Base-by-base conservation (phyloP, 1,140 invertebrate genomes). In the Diachasmimorpha longicaudata region DNA sequence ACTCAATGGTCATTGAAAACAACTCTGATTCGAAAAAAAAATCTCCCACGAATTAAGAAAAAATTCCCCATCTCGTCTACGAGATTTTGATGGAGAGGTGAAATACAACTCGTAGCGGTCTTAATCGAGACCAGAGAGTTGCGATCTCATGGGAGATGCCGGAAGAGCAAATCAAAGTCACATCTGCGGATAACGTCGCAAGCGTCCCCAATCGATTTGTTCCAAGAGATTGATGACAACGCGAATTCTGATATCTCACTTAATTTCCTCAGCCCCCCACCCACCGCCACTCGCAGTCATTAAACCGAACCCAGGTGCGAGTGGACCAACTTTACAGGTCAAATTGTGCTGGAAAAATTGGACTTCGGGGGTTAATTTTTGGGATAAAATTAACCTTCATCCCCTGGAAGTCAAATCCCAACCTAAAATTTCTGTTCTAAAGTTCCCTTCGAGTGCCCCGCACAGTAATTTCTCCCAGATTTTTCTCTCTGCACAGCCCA, bases 91-190 rank as follows among this genome's bases (percentile, higher is more conserved):
- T 63, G 58, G 58, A 63, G 58, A 63, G 23, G 58, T 63, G 58
- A 63, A 63, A 14, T 4, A 8, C 10, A 63, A 25, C 14, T 63
- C 11, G 58, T 13, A 58, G 75, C 77, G 77, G 80, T 83, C 82
- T 84, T 83, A 83, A 85, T 85, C 83, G 82, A 84, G 79, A 68
- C 72, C 77, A 52, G 48, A 68, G 74, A 70, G 48, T 75, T 74
- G 76, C 58, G 42, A 66, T 75, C 85, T 85, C 85, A 21, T 78
- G 85, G 85, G 85, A 81, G 48, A 83, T 79, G n/a, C 72, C 70
- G 78, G 75, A 80, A 82, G 83, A 78, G 76, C 84, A 80, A 85
- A 87, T 86, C 85, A 87, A 87, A 86, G 85, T 87, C 85, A 83
- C 85, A 87, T 87, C 85, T 87, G 85, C 83, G 81, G 80, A 79